Evolutionary conservation across 2,113 vertebrate genomes (phyloP).

Genomic region (Mustelus asterias): DNA sequence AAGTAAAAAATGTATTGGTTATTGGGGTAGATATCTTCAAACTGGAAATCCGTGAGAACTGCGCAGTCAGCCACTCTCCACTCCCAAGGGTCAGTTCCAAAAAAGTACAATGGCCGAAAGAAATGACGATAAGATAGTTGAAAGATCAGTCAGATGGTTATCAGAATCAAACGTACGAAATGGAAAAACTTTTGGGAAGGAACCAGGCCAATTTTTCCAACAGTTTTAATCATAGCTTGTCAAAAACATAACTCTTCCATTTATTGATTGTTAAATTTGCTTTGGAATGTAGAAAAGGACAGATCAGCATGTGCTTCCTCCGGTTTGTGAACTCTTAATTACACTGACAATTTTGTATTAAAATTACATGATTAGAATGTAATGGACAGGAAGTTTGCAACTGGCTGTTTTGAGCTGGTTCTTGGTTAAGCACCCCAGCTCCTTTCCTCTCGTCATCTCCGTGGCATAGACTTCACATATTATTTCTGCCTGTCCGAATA

Average conservation of each 20-base stretch:
- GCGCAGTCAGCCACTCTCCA: background rate
- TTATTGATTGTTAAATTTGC: background rate
- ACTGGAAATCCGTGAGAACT: background rate
- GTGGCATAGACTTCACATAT: background rate
- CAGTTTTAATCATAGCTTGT: background rate
- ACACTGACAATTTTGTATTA: background rate
- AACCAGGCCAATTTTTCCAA: background rate
- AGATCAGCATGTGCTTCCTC: background rate
- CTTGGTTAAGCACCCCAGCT: background rate
- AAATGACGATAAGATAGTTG: background rate
- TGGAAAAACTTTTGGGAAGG: background rate
- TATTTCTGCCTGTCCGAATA: background rate
- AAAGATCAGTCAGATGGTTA: background rate
- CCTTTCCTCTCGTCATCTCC: background rate
- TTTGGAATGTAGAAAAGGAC: background rate
- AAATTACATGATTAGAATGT: background rate
- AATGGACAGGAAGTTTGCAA: background rate
- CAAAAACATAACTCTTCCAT: background rate
- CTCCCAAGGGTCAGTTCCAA: background rate
- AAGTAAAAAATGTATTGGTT: background rate
- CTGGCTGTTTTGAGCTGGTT: background rate
- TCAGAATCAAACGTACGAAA: background rate
- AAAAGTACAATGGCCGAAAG: background rate
- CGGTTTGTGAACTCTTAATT: no score
- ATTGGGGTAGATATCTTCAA: background rate